Evolutionary conservation across 30 jellyfish, hydroid and myxozoan species (phyloP).

Genomic region (Pelagia noctiluca): DNA sequence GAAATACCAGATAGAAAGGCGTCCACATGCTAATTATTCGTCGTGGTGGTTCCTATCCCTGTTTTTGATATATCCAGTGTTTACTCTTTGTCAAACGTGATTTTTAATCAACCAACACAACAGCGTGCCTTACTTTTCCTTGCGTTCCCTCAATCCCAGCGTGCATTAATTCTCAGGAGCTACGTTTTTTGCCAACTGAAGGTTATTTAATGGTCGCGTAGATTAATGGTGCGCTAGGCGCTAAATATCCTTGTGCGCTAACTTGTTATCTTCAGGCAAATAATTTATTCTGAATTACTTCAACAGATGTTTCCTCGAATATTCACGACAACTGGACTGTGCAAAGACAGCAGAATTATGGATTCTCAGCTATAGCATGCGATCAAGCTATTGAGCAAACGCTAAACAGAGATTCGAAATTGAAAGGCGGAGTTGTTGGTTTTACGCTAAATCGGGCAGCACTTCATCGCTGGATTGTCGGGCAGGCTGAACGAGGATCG

Average conservation of each 20-base stretch:
- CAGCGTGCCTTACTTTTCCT: conserved; percentile 4
- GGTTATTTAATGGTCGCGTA: not conserved
- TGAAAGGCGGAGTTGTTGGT: conserved; percentile 74
- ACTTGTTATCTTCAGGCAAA: conserved; percentile 1
- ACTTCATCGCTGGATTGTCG: conserved; percentile 63
- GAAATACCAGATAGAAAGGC: conserved; percentile 8
- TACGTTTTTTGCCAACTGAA: not conserved
- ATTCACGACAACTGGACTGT: conserved; percentile 71
- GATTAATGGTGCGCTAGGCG: conserved; percentile 3
- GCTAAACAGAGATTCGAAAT: conserved; percentile 66
- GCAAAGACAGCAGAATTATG: conserved; percentile 57
- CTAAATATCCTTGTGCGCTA: not conserved
- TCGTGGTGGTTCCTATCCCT: not conserved
- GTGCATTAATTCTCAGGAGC: not conserved
- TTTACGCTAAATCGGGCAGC: conserved; percentile 61
- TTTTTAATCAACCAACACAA: not conserved
- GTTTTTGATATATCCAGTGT: not conserved
- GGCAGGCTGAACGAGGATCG: conserved; percentile 58
- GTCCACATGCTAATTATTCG: not conserved
- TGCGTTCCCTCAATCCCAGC: not conserved
- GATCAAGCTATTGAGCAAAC: conserved; percentile 76
- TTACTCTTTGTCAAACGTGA: not conserved
- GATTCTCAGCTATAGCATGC: conserved; percentile 71
- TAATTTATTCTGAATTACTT: not conserved
- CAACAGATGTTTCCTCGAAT: conserved; percentile 26